Evolutionary conservation across 1,140 invertebrate species (phyloP).

Genomic region (Coenobita brevimanus): DNA sequence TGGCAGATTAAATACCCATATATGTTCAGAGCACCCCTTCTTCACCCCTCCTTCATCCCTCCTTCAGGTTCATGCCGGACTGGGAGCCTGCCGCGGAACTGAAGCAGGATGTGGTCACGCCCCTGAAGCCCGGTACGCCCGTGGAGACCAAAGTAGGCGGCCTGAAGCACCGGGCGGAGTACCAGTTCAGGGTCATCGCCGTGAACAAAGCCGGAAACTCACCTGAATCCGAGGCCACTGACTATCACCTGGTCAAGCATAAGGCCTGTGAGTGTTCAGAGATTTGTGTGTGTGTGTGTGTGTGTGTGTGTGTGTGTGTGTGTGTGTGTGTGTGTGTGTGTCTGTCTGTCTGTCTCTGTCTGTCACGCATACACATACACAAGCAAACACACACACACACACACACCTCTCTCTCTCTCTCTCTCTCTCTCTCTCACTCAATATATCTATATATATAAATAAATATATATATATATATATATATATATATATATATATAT

Average conservation of each 20-base stretch:
- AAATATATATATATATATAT: not conserved
- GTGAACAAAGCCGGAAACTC: constrained; percentile 97
- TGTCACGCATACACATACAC: no score
- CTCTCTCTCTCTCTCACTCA: no score
- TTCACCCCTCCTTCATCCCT: not conserved
- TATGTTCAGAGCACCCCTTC: no score
- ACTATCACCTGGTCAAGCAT: constrained; percentile 91
- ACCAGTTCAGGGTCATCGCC: constrained; percentile 95
- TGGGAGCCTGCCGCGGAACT: constrained; percentile 81
- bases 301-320: no score
- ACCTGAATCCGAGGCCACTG: constrained; percentile 94
- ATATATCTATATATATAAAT: no score
- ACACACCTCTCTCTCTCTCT: no score
- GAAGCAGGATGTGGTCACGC: constrained; percentile 62
- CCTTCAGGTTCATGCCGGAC: constrained; percentile 79
- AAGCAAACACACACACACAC: no score
- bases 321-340: no score
- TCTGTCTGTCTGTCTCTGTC: not conserved
- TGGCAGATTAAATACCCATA: no score
- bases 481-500: no score
- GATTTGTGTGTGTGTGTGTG: no score
- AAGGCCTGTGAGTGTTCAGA: constrained; percentile 83
- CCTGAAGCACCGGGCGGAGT: constrained; percentile 92
- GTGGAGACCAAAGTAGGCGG: constrained; percentile 87
- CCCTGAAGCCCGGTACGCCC: constrained; percentile 76